Evolutionary conservation across 1,140 invertebrate species (phyloP).

Genomic region (Cheumatopsyche charites): DNA sequence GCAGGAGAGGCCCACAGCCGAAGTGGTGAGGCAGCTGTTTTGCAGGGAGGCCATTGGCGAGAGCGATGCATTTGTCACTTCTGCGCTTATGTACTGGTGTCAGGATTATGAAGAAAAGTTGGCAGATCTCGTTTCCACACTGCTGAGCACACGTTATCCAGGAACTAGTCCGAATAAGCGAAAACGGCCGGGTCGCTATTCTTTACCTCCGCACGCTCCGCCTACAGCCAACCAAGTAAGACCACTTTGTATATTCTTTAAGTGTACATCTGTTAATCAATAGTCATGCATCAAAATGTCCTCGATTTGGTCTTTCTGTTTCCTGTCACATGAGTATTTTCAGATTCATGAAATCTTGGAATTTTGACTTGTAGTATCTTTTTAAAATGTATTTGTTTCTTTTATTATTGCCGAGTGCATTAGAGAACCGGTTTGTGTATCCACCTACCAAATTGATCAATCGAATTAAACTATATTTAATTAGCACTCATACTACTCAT

Average conservation of each 20-base stretch:
- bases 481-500: no score
- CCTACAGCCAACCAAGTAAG: constrained; percentile 65
- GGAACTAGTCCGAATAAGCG: constrained; percentile 87
- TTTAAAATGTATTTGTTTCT: background rate
- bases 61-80: constrained; percentile 84
- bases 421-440: no score
- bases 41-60: constrained; percentile 74
- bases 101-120: constrained; percentile 89
- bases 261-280: background rate
- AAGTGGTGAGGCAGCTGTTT: constrained; percentile 84
- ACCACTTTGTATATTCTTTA: constrained; percentile 32
- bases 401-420: no score
- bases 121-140: constrained; percentile 79
- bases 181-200: constrained; percentile 77
- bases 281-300: background rate
- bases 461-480: no score
- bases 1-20: constrained; percentile 87
- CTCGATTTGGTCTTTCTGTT: background rate
- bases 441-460: no score
- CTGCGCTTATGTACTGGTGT: constrained; percentile 90
- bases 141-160: constrained; percentile 80
- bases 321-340: no score
- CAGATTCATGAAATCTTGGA: background rate
- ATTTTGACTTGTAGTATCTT: background rate
- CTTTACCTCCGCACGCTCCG: constrained; percentile 64